These are phyloP conservation scores for Nymphalis c-album DNA, from an alignment of 2,888 invertebrate species.

Conservation along the genomic window DNA sequence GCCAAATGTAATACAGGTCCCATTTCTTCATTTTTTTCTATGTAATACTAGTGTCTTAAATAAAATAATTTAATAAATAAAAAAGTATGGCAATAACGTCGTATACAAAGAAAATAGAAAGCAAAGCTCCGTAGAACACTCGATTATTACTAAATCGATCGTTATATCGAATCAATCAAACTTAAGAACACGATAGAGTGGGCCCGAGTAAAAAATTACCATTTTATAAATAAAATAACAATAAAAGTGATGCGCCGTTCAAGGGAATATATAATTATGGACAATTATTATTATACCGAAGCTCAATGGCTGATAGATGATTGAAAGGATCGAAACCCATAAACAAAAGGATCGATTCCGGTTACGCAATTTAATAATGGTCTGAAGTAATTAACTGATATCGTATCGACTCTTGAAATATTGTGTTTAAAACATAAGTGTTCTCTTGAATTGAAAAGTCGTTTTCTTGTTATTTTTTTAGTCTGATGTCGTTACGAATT, in stretches of 20 bases:
- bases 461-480: constrained; percentile 50
- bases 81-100: neutral
- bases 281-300: constrained; percentile 81
- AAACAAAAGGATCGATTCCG: constrained; percentile 79
- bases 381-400: constrained; percentile 73
- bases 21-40: neutral
- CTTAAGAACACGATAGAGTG: constrained; percentile 78
- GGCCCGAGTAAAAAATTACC: constrained; percentile 77
- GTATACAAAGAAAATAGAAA: constrained; percentile 54
- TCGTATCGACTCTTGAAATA: constrained; percentile 57
- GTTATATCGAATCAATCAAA: constrained; percentile 81
- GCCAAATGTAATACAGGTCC: neutral
- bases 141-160: constrained; percentile 77
- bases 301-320: constrained; percentile 80
- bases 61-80: neutral
- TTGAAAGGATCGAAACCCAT: constrained; percentile 80
- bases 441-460: constrained; percentile 45
- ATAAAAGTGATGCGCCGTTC: constrained; percentile 79
- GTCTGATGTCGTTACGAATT: constrained; percentile 59
- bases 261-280: constrained; percentile 81
- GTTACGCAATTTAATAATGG: constrained; percentile 78
- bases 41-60: neutral
- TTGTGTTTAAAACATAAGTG: constrained; percentile 44
- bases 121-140: constrained; percentile 68
- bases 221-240: constrained; percentile 82